phyloP scores from a whole-genome alignment of 2,888 invertebrate species.

The Microctonus brassicae region DNA sequence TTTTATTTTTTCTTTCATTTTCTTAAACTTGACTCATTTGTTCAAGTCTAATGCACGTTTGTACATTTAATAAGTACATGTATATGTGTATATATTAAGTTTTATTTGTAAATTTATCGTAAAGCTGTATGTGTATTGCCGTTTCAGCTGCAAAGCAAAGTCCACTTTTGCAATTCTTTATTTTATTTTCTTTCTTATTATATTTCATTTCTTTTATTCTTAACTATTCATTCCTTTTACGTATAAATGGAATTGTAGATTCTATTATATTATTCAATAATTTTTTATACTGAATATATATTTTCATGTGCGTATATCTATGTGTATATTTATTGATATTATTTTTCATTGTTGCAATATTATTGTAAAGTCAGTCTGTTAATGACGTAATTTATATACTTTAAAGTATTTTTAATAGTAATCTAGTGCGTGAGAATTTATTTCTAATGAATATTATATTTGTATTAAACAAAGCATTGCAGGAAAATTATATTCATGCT shows the following conservation, averaged over 20 bases:
- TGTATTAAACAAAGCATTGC: neutral
- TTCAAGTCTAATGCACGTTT: constrained; percentile 9
- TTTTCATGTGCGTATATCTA: neutral
- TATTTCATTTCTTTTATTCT: constrained; percentile 12
- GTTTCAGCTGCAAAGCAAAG: constrained; percentile 46
- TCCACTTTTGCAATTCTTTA: constrained; percentile 32
- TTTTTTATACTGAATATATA: neutral
- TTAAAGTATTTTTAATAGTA: constrained; percentile 11
- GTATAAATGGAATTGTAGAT: neutral
- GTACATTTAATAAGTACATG: too few species aligned
- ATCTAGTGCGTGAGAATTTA: neutral
- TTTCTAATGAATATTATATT: neutral
- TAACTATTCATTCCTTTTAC: neutral
- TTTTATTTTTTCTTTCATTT: constrained; percentile 6
- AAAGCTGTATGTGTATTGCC: neutral
- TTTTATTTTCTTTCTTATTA: constrained; percentile 22
- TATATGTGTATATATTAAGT: neutral
- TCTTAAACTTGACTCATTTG: constrained; percentile 25
- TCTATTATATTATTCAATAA: neutral
- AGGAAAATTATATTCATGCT: neutral
- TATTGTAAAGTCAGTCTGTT: constrained; percentile 28
- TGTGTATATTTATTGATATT: neutral
- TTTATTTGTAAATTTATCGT: neutral
- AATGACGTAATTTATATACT: constrained; percentile 37
- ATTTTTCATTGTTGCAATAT: constrained; percentile 33